These are phyloP conservation scores for Acestrorhynchus altus DNA, from an alignment of 2,797 vertebrate species.

Conservation along the genomic window DNA sequence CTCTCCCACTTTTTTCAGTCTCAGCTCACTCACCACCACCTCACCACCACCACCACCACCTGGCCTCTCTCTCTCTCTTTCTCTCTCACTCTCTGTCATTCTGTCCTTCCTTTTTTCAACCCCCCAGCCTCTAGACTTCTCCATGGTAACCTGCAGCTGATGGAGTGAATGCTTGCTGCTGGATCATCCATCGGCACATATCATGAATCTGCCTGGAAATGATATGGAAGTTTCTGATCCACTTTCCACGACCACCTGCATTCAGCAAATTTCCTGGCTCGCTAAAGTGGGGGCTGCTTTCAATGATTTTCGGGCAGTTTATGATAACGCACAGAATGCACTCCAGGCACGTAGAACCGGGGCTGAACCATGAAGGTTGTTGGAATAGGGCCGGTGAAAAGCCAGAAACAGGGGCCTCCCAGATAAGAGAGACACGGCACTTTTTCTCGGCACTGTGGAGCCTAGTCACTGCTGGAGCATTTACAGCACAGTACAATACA, in stretches of 20 bases:
- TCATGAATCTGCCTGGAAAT: conserved; percentile 61
- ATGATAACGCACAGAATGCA: conserved; percentile 54
- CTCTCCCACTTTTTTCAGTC: not conserved
- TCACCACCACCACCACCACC: too few relatives aligned
- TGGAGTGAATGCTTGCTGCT: conserved; percentile 25
- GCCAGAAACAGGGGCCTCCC: conserved; percentile 17
- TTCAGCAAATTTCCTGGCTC: conserved; percentile 73
- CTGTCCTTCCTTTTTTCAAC: not conserved
- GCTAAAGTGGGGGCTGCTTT: conserved; percentile 70
- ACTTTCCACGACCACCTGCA: conserved; percentile 67
- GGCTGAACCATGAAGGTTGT: conserved; percentile 57
- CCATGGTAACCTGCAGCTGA: conserved; percentile 13
- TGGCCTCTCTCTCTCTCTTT: not conserved
- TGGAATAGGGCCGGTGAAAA: too few relatives aligned
- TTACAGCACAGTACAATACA: too few relatives aligned
- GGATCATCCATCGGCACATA: conserved; percentile 46
- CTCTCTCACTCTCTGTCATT: not conserved
- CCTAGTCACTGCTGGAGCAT: not conserved
- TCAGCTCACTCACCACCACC: too few relatives aligned
- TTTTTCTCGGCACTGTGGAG: not conserved
- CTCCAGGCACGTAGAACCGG: too few relatives aligned
- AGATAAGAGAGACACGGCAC: not conserved
- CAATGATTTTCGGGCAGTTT: conserved; percentile 68
- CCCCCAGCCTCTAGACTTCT: too few relatives aligned
- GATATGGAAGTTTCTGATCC: conserved; percentile 64